Conservation (phyloP, 2,797 vertebrate species). For the Alca torda region DNA sequence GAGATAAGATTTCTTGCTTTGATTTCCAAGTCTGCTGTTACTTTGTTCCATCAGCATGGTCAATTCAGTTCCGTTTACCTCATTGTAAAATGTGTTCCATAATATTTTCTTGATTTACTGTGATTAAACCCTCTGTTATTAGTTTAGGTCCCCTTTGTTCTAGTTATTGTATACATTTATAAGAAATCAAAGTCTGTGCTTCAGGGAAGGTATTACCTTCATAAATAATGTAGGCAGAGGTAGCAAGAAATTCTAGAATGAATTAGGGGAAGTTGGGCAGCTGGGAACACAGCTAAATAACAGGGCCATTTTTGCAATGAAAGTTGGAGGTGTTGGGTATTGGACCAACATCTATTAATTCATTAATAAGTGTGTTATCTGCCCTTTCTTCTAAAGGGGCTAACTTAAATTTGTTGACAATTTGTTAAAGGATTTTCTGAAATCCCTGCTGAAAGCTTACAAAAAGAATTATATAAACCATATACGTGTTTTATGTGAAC, state of each 20-base stretch:
- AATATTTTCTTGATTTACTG: neutral
- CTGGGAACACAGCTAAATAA: neutral
- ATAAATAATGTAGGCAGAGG: neutral
- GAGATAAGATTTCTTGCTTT: constrained; percentile 2
- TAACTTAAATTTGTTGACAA: neutral
- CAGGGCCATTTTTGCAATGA: neutral
- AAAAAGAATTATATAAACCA: neutral
- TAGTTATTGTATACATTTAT: neutral
- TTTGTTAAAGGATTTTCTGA: neutral
- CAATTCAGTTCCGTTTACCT: neutral
- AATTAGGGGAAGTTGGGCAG: neutral
- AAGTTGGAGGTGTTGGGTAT: neutral
- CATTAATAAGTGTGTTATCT: neutral
- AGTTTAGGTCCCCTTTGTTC: neutral
- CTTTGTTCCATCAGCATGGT: neutral
- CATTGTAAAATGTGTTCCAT: neutral
- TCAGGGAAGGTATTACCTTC: neutral
- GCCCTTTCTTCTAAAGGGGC: neutral
- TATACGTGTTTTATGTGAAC: neutral
- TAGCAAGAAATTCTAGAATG: neutral
- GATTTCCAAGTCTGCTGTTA: constrained; percentile 6
- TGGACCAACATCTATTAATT: neutral
- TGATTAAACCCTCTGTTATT: neutral
- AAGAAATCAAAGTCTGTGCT: neutral
- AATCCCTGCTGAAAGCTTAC: neutral